These are phyloP conservation scores for Onychomys leucogaster DNA, from an alignment of 2,797 vertebrate genomes.

Conservation along the genomic window DNA sequence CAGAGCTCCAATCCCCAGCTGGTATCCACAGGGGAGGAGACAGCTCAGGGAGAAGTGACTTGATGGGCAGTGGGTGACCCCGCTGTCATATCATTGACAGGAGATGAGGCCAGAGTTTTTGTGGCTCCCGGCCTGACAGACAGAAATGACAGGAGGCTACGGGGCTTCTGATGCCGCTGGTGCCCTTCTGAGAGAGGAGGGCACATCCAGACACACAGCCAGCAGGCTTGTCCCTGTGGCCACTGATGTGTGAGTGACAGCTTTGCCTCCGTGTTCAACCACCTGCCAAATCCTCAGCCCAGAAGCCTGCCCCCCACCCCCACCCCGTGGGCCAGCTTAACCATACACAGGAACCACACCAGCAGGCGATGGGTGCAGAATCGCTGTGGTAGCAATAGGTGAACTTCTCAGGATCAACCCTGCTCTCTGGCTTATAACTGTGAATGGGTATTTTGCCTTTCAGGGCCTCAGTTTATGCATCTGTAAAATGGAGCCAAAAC, in stretches of 20 bases:
- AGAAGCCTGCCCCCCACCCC: not conserved
- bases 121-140: constrained; percentile 63
- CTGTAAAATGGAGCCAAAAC: not conserved
- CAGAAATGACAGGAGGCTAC: constrained; percentile 74
- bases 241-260: not conserved
- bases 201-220: not conserved
- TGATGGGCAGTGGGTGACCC: constrained; percentile 67
- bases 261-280: not conserved
- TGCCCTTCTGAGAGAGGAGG: not conserved
- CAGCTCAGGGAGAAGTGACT: not conserved
- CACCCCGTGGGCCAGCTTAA: fast-evolving
- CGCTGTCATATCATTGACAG: constrained; percentile 75
- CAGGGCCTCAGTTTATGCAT: not conserved
- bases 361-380: not conserved
- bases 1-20: not conserved
- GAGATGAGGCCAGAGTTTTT: constrained; percentile 35
- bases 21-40: not conserved
- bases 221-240: not conserved
- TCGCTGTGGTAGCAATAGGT: not conserved
- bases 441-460: not conserved
- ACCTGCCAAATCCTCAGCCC: not conserved
- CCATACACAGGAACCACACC: no score
- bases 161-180: constrained; percentile 65
- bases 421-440: not conserved
- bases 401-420: no score